These are phyloP conservation scores for Cydia fagiglandana DNA, from an alignment of 1,140 invertebrate genomes.

Conservation along the genomic window DNA sequence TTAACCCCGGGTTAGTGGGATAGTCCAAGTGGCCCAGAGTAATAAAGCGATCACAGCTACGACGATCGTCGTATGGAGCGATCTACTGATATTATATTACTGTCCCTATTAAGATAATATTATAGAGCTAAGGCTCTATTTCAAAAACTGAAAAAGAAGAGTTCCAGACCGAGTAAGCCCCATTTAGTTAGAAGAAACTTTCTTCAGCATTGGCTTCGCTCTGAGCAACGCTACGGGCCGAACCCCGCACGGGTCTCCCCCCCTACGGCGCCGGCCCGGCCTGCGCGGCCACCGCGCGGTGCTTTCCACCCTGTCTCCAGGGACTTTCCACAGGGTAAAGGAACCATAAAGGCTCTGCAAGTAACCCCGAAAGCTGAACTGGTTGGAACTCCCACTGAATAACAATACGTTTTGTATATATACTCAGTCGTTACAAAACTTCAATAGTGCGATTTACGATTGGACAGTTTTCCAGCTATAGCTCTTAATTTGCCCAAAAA, in stretches of 20 bases:
- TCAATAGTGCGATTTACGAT: conserved; percentile 53
- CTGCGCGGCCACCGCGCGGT: conserved; percentile 56
- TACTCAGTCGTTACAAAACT: conserved; percentile 41
- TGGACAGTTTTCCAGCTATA: conserved; percentile 6
- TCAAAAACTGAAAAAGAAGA: conserved; percentile 42
- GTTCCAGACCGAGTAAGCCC: conserved; percentile 73
- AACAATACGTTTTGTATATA: conserved; percentile 42
- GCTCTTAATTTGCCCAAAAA: not conserved
- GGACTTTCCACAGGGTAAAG: conserved; percentile 74
- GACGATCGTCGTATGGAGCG: too few species aligned
- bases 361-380: conserved; percentile 72
- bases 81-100: too few species aligned
- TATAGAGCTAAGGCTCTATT: too few species aligned
- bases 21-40: too few species aligned
- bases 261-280: conserved; percentile 63
- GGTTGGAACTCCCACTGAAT: conserved; percentile 50
- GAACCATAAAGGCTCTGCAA: conserved; percentile 57
- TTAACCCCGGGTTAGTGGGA: too few species aligned
- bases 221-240: conserved; percentile 69
- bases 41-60: too few species aligned
- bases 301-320: conserved; percentile 75
- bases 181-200: conserved; percentile 64
- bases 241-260: conserved; percentile 54
- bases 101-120: too few species aligned
- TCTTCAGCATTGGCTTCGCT: conserved; percentile 69